Evolutionary conservation across 2,797 vertebrate species (phyloP).

Genomic region (Enteromius thamalakanensis): DNA sequence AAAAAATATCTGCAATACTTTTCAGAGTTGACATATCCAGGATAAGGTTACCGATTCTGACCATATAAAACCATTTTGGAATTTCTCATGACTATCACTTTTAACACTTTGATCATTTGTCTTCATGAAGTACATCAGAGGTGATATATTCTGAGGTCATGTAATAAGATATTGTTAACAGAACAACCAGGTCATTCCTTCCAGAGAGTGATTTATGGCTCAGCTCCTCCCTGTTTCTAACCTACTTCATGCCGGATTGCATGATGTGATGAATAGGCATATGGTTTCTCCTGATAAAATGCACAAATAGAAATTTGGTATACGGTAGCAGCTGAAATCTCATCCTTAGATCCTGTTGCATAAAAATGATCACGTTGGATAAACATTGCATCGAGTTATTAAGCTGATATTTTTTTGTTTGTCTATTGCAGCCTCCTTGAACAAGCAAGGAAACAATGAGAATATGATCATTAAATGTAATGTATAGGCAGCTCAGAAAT

Average conservation of each 20-base stretch:
- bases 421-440: neutral
- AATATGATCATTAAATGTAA: neutral
- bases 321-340: conserved; percentile 3
- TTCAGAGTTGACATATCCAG: neutral
- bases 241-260: conserved; percentile 18
- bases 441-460: neutral
- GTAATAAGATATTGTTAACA: conserved; percentile 42
- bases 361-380: conserved; percentile 1
- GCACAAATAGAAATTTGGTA: conserved; percentile 10
- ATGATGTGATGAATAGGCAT: conserved; percentile 22
- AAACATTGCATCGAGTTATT: neutral
- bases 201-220: conserved; percentile 30
- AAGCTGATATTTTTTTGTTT: neutral
- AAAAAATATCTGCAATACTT: neutral
- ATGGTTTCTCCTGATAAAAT: conserved; percentile 8
- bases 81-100: neutral
- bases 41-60: neutral
- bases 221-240: conserved; percentile 36
- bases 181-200: conserved; percentile 4
- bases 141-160: conserved; percentile 14
- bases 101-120: neutral
- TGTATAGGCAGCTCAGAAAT: conserved; percentile 3
- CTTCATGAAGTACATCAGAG: neutral
- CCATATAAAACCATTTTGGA: neutral
- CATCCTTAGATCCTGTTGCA: neutral